These are phyloP conservation scores for Antrozous pallidus DNA, from an alignment of 2,797 vertebrate species.

Conservation along the genomic window DNA sequence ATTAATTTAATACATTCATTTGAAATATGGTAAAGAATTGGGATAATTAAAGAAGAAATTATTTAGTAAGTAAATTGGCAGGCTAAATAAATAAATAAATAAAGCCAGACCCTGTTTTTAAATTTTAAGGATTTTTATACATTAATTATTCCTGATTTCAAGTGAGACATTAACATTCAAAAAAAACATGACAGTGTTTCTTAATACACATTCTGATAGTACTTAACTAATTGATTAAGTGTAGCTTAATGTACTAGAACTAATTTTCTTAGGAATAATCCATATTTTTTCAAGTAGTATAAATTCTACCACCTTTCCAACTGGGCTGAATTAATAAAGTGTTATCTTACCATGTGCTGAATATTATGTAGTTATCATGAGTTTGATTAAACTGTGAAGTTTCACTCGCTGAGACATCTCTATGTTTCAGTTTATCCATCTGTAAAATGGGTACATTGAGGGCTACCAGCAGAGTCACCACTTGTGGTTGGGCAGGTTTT, in stretches of 20 bases:
- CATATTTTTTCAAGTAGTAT: not conserved
- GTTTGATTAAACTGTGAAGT: not conserved
- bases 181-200: not conserved
- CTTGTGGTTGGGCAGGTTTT: not conserved
- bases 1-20: not conserved
- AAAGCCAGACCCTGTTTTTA: not conserved
- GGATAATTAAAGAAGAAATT: constrained; percentile 2
- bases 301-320: not conserved
- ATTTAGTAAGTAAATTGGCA: not conserved
- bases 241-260: not conserved
- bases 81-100: constrained; percentile 27
- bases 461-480: not conserved
- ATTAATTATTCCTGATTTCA: not conserved
- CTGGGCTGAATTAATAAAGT: not conserved
- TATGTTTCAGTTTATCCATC: not conserved
- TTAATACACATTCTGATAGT: not conserved
- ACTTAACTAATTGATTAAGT: not conserved
- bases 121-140: constrained; percentile 1
- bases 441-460: not conserved
- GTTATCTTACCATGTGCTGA: constrained; percentile 24
- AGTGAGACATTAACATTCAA: constrained; percentile 1
- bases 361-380: not conserved
- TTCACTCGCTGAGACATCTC: not conserved
- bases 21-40: not conserved
- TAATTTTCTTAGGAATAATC: constrained; percentile 51